phyloP scores from a whole-genome alignment of 1,140 invertebrate genomes.

The Drosophila nebulosa region DNA sequence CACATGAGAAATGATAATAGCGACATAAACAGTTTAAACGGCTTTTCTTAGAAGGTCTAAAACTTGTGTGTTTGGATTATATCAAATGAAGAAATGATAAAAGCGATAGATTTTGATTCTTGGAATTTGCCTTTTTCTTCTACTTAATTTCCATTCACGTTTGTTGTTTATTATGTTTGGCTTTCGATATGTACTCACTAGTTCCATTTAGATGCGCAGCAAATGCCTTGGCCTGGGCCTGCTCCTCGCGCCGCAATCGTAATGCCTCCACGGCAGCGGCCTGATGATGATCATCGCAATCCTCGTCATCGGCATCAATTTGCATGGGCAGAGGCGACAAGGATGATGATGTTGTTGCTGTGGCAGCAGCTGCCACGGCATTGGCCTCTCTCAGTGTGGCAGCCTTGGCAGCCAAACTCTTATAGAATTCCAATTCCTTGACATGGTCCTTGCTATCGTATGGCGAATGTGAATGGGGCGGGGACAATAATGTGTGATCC shows the following conservation, averaged over 20 bases:
- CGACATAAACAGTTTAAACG: no score
- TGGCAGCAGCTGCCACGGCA: conserved; percentile 59
- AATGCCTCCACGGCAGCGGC: conserved; percentile 39
- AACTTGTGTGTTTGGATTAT: no score
- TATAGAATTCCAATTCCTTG: conserved; percentile 77
- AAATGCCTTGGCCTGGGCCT: conserved; percentile 80
- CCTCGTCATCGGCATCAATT: conserved; percentile 65
- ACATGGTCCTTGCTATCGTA: conserved; percentile 71
- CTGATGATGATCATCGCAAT: conserved; percentile 34
- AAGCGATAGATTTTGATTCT: no score
- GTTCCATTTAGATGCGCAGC: conserved; percentile 87
- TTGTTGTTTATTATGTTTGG: conserved; percentile 38
- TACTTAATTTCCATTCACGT: conserved; percentile 30
- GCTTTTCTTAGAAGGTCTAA: no score
- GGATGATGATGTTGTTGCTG: conserved; percentile 30
- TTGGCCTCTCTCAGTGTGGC: conserved; percentile 52
- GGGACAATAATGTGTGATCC: conserved; percentile 43
- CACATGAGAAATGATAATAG: no score
- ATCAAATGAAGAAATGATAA: no score
- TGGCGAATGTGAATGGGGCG: conserved; percentile 53
- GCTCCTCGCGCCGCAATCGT: conserved; percentile 66
- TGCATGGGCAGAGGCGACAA: conserved; percentile 73
- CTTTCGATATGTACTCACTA: conserved; percentile 85
- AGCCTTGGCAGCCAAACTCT: conserved; percentile 73
- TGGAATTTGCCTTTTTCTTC: no score